Evolutionary conservation across 2,888 invertebrate species (phyloP), one percentile per base, ranked within the genome.

Genomic region (Eugnorisma glareosa): DNA sequence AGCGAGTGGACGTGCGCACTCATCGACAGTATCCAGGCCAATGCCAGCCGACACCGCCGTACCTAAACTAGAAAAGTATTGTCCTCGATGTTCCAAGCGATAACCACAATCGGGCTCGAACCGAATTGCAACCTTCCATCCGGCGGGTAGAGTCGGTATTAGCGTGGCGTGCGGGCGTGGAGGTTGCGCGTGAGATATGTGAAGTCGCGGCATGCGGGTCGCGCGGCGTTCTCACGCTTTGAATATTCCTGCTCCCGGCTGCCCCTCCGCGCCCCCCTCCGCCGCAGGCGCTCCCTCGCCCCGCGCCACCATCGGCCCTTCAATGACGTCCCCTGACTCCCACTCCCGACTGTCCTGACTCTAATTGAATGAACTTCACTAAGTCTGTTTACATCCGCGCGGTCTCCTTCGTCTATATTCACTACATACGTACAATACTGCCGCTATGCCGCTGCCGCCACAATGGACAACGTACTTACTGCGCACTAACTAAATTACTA

Each of bases 161-260:
- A 71, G 92, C 69, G 45, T 80, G 86, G 66, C 84, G 75, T 81
- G 31, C 66, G 77, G 61, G 79, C 82, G 92, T 93, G 94, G 96
- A 96, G 94, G 96, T 96, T 95, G 94, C 95, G 95, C 96, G 96
- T 96, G 96, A 96, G 96, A 96, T 96, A 96, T 96, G 96, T 96
- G 95, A 94, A 96, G 95, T 94, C 94, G 94, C 94, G 95, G 96
- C 96, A 96, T 96, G 96, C 96, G 96, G 96, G 96, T 96, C 96
- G 96, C 96, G 94, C 95, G 91, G 93, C 94, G 96, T 96, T 96
- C 96, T 96, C 96, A 96, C 96, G 96, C 96, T 96, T 96, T 96
- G 96, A 96, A 96, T 96, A 96, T 96, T 95, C 96, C 96, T 95
- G 96, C 93, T 95, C 94, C 94, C 94, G 94, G 92, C 93, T 86